Percentiles rank a stretch among this genome's conserved stretches.
Evolutionary conservation across 2,888 invertebrate genomes (phyloP).

Genomic region (Tetheella fluctuosa): DNA sequence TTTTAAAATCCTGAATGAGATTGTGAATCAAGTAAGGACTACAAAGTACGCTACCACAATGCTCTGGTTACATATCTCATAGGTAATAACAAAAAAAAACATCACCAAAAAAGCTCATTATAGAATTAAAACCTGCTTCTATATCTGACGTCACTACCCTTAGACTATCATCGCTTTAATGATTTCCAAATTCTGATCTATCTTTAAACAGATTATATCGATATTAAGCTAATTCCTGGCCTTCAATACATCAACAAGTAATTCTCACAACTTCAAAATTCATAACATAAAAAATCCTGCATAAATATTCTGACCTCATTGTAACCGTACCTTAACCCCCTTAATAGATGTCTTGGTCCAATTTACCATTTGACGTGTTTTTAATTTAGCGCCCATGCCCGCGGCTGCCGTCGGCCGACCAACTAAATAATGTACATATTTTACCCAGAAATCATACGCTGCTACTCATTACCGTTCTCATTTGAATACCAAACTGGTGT

Average conservation of each 20-base stretch:
- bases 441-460: slow-evolving; percentile 74
- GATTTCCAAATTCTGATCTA: not conserved
- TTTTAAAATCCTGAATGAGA: too few relatives aligned
- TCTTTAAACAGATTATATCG: not conserved
- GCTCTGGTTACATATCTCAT: too few relatives aligned
- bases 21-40: too few relatives aligned
- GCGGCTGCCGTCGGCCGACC: slow-evolving; percentile 75
- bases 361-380: slow-evolving; percentile 84
- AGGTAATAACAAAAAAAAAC: too few relatives aligned
- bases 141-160: too few relatives aligned
- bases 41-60: too few relatives aligned
- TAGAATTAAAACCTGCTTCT: too few relatives aligned
- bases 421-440: slow-evolving; percentile 75
- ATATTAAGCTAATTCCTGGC: not conserved
- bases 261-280: not conserved
- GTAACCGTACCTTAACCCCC: slow-evolving; percentile 55
- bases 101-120: too few relatives aligned
- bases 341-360: slow-evolving; percentile 84
- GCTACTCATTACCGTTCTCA: slow-evolving; percentile 75
- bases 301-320: slow-evolving; percentile 28
- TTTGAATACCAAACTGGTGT: slow-evolving; percentile 58
- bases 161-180: not conserved
- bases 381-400: slow-evolving; percentile 81
- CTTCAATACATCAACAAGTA: not conserved
- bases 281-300: slow-evolving; percentile 2